These are phyloP conservation scores for Tromatobia lineatoria DNA, from an alignment of 2,888 invertebrate species.

Conservation along the genomic window DNA sequence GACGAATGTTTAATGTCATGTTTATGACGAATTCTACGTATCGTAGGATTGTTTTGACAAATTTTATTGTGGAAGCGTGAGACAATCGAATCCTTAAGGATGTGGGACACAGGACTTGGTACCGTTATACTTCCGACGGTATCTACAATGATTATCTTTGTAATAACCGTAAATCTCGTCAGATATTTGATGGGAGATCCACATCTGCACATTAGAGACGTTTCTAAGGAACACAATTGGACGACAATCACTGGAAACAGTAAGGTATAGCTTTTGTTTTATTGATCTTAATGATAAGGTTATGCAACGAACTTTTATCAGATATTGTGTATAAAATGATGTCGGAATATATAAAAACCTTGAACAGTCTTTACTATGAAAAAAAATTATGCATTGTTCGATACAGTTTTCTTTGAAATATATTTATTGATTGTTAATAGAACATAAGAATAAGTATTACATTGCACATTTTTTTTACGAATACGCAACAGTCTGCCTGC, in stretches of 20 bases:
- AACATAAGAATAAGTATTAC: too few relatives aligned
- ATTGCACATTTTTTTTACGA: too few relatives aligned
- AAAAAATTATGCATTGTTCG: too few relatives aligned
- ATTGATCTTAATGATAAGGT: conserved; percentile 3
- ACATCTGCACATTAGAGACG: conserved; percentile 86
- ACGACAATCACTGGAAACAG: conserved; percentile 84
- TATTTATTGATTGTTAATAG: too few relatives aligned
- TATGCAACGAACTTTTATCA: not conserved
- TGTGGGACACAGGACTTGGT: conserved; percentile 80
- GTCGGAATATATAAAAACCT: too few relatives aligned
- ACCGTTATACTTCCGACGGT: conserved; percentile 84
- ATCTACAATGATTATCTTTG: conserved; percentile 85
- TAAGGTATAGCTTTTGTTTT: conserved; percentile 49
- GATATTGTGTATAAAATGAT: not conserved
- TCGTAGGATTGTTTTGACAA: not conserved
- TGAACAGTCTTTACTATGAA: too few relatives aligned
- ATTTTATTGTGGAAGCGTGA: not conserved
- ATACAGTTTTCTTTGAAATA: too few relatives aligned
- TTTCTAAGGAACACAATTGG: conserved; percentile 87
- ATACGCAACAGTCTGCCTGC: too few relatives aligned
- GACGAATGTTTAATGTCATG: not conserved
- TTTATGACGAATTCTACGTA: not conserved
- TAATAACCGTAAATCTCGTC: conserved; percentile 84
- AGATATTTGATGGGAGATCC: conserved; percentile 85
- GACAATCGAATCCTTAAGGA: conserved; percentile 55